phyloP scores from a whole-genome alignment of 2,888 invertebrate species.

The Tenthredo notha region DNA sequence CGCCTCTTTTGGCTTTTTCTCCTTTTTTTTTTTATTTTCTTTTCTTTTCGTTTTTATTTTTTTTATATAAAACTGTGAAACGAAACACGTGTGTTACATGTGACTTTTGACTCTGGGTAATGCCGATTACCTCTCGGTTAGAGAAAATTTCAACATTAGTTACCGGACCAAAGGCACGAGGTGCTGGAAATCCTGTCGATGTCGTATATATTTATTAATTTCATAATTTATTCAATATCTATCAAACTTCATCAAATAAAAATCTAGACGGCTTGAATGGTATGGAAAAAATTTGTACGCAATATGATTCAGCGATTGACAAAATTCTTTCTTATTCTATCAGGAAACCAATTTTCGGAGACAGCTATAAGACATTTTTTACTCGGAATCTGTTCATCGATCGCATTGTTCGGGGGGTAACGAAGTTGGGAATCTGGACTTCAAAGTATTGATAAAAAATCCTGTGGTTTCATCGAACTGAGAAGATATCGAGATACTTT shows the following conservation, averaged over 20 bases:
- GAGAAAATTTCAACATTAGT: constrained; percentile 12
- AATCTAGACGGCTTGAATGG: neutral
- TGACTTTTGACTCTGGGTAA: constrained; percentile 18
- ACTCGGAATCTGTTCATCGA: neutral
- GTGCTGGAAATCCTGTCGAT: constrained; percentile 1
- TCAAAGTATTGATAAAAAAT: neutral
- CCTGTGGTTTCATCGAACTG: neutral
- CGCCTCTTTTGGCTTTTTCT: neutral
- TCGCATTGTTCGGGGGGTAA: neutral
- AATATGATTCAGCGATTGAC: neutral
- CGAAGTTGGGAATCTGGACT: neutral
- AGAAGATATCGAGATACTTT: neutral
- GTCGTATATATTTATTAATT: neutral
- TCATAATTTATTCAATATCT: neutral
- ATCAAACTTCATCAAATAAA: neutral
- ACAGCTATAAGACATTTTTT: neutral
- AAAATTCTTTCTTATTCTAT: neutral
- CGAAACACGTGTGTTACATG: constrained; percentile 14
- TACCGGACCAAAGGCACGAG: neutral
- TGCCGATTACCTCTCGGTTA: neutral
- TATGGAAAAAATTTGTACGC: neutral
- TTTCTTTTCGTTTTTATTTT: neutral
- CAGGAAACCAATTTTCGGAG: neutral
- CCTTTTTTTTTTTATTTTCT: neutral
- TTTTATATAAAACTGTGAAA: neutral